These are phyloP conservation scores for Anoplolepis gracilipes DNA, from an alignment of 1,140 invertebrate genomes.

Conservation along the genomic window DNA sequence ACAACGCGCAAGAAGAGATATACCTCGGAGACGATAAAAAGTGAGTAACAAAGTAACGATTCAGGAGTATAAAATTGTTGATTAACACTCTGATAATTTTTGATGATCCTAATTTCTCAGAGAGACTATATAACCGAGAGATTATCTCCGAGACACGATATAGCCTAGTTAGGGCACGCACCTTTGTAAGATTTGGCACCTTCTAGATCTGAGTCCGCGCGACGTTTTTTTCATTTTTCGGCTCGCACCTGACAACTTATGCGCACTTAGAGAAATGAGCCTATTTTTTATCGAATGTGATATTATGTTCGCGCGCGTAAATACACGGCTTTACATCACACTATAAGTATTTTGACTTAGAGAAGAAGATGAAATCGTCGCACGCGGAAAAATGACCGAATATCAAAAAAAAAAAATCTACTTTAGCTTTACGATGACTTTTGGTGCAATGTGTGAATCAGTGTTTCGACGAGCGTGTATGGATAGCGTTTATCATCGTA, in stretches of 20 bases:
- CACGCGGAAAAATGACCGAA: background rate
- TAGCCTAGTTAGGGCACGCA: slow-evolving; percentile 14
- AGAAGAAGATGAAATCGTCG: background rate
- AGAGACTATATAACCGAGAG: background rate
- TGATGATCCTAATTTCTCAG: slow-evolving; percentile 2
- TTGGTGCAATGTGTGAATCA: background rate
- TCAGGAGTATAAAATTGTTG: slow-evolving; percentile 47
- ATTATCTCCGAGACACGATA: slow-evolving; percentile 6
- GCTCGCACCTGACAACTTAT: background rate
- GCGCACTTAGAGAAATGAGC: slow-evolving; percentile 54
- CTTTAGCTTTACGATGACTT: background rate
- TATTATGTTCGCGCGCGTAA: slow-evolving; percentile 74
- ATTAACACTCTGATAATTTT: slow-evolving; percentile 14
- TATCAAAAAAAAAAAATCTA: slow-evolving; percentile 39
- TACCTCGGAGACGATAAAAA: slow-evolving; percentile 29
- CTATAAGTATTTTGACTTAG: slow-evolving; percentile 31
- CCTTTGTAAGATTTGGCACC: slow-evolving; percentile 28
- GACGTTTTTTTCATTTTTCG: slow-evolving; percentile 4
- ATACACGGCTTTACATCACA: slow-evolving; percentile 33
- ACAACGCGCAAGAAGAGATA: slow-evolving; percentile 10
- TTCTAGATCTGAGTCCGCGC: slow-evolving; percentile 27
- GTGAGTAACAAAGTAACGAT: slow-evolving; percentile 11
- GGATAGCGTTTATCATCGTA: background rate
- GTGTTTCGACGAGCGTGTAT: background rate
- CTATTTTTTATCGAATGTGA: slow-evolving; percentile 76